Evolutionary conservation across 2,113 vertebrate genomes (phyloP), one percentile per base, ranked within the genome.

Genomic region (Formicarius rufipectus): DNA sequence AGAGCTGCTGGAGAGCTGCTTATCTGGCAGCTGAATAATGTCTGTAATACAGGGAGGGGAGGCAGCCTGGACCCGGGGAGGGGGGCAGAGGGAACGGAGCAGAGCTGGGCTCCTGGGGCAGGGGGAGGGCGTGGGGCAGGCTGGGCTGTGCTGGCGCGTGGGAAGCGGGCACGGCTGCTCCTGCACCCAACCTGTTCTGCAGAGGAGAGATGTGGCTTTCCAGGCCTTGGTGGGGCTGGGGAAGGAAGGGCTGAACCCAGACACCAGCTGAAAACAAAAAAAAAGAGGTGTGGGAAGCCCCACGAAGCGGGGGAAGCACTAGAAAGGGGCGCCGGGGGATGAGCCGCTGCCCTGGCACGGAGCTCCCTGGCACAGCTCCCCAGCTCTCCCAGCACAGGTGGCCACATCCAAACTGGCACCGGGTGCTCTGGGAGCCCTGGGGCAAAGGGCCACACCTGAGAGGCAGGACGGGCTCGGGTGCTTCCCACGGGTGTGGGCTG

Each of bases 401-500:
- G 73, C 86, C 23, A 3, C 68, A 81, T 95, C 92, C 93, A 9
- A 25, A 93, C 94, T 95, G 96, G 94, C 93, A 95, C 6, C 4
- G 9, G 1, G 4, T 1, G 68, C n/a, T 42, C 55, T 59, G 4
- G 76, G 73, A 75, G 94, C 94, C 95, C 75, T 13, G 17, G 47
- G 95, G 96, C 78, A 4, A 62, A 44, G 90, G 89, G 96, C 94
- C 93, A 93, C 94, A 90, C 94, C 95, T 96, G 95, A 79, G 94
- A 91, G 86, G 94, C 89, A 93, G 93, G 84, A 87, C 9, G 27
- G 87, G 96, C 93, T 83, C 81, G 24, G 0, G 21, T 66, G 87
- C 95, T 95, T 97, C 95, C 91, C 96, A 97, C 88, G 92, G 96
- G 92, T 91, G 93, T 85, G 91, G 89, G 95, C 63, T 83, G 90